These are phyloP conservation scores for Dromococcyx pavoninus DNA, from an alignment of 2,797 vertebrate genomes.

Conservation along the genomic window DNA sequence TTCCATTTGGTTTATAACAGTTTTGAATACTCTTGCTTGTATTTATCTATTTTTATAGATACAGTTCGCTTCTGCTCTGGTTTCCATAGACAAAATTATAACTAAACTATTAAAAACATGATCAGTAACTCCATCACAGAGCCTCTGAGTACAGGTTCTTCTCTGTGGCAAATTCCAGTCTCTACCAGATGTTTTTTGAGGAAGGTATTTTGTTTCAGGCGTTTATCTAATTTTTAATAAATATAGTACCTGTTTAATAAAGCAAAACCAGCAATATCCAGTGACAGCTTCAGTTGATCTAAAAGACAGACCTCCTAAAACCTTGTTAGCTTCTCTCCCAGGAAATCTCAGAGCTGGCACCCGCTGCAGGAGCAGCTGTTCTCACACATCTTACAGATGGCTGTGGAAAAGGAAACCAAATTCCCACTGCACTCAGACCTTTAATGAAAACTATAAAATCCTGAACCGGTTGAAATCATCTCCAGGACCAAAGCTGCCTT, in stretches of 20 bases:
- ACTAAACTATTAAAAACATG: neutral
- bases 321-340: constrained; percentile 18
- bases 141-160: neutral
- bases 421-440: neutral
- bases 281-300: neutral
- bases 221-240: neutral
- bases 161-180: neutral
- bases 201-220: neutral
- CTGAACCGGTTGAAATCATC: neutral
- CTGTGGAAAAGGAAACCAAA: neutral
- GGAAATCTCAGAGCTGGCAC: constrained; percentile 32
- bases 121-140: neutral
- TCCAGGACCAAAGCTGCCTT: neutral
- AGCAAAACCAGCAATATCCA: neutral
- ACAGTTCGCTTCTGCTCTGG: neutral
- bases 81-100: neutral
- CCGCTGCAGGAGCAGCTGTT: constrained; percentile 30
- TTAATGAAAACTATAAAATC: neutral
- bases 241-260: neutral
- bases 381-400: constrained; percentile 8
- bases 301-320: neutral
- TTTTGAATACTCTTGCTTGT: neutral
- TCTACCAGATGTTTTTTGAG: neutral
- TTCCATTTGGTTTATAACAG: neutral
- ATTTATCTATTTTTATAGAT: neutral